Conservation (phyloP, 2,797 vertebrate species). For the Intellagama lesueurii region DNA sequence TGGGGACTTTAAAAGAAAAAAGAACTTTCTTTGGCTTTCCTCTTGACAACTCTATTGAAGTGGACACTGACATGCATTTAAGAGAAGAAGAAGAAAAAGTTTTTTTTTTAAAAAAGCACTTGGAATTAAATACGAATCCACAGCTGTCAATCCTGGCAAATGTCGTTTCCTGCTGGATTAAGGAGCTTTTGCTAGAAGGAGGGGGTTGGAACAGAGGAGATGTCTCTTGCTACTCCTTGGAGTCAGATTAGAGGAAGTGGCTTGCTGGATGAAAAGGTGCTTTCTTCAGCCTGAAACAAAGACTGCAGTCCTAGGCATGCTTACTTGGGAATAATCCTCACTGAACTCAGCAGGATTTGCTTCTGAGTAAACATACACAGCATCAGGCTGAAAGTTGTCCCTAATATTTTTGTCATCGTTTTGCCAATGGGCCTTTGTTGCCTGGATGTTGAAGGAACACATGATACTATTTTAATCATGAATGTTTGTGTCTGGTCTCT, state of each 20-base stretch:
- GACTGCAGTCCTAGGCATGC: conserved; percentile 36
- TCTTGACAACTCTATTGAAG: conserved; percentile 68
- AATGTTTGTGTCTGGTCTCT: background rate
- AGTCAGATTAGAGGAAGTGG: conserved; percentile 59
- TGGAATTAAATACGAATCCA: conserved; percentile 75
- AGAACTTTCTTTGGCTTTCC: conserved; percentile 49
- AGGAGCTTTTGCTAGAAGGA: conserved; percentile 67
- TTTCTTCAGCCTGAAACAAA: conserved; percentile 57
- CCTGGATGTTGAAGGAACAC: background rate
- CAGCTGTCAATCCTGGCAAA: conserved; percentile 82
- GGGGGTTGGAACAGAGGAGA: conserved; percentile 64
- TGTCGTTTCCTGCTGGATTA: conserved; percentile 84
- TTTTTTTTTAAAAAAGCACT: conserved; percentile 19
- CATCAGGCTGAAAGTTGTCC: background rate
- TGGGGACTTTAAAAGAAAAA: conserved; percentile 13
- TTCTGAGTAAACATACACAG: background rate
- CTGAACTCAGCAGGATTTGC: background rate
- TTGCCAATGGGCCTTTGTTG: conserved; percentile 25
- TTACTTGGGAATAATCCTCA: conserved; percentile 1
- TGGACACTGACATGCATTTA: conserved; percentile 62
- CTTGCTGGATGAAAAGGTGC: conserved; percentile 60
- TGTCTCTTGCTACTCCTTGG: conserved; percentile 66
- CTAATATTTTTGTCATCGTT: conserved; percentile 45
- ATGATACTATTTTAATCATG: background rate
- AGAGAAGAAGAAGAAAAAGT: background rate